Evolutionary conservation across 2,797 vertebrate species (phyloP).

Genomic region (Tachyglossus aculeatus): DNA sequence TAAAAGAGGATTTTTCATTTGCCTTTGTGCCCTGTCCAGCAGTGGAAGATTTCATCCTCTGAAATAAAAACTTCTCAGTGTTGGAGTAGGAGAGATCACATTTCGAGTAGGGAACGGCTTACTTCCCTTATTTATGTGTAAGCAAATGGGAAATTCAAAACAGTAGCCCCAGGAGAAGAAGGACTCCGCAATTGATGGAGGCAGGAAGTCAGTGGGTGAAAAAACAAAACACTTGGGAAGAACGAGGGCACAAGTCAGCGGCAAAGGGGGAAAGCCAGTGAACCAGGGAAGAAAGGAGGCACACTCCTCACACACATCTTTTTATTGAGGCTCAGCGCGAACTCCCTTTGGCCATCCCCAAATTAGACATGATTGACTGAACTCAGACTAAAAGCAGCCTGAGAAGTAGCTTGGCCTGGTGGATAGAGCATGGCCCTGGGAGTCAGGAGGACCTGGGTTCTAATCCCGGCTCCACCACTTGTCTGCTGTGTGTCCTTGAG

Average conservation of each 20-base stretch:
- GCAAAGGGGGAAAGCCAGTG: neutral
- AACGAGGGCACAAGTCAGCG: neutral
- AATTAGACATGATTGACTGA: no score
- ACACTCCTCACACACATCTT: no score
- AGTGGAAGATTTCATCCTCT: neutral
- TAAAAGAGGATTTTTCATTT: no score
- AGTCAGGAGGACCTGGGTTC: no score
- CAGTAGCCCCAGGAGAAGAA: neutral
- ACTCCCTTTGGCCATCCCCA: no score
- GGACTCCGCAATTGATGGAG: neutral
- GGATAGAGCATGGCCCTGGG: no score
- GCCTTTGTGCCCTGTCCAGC: neutral
- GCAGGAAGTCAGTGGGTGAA: neutral
- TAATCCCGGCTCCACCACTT: no score
- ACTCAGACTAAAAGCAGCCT: no score
- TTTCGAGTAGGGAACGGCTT: constrained; percentile 2
- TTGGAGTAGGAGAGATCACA: neutral
- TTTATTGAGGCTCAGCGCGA: no score
- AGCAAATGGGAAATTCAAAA: constrained; percentile 25
- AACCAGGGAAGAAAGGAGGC: neutral
- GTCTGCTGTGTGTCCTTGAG: no score
- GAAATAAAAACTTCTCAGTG: neutral
- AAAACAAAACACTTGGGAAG: neutral
- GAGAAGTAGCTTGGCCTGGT: no score
- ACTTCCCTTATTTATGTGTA: constrained; percentile 19